Evolutionary conservation across 2,797 vertebrate species (phyloP).

Genomic region (Pseudotriccus pelzelni): DNA sequence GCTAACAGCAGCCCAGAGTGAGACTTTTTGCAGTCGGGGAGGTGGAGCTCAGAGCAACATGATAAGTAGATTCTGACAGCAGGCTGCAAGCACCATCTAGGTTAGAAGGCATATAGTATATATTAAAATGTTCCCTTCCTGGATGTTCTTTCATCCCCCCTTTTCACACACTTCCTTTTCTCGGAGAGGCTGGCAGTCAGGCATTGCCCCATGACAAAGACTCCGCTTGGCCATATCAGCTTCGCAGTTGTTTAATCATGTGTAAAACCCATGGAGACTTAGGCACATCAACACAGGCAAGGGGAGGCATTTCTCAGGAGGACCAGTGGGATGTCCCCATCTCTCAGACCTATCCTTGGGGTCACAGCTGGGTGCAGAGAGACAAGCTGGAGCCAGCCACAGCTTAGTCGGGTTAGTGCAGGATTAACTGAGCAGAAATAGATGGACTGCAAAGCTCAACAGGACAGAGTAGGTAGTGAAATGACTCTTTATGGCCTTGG

Average conservation of each 20-base stretch:
- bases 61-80: not conserved
- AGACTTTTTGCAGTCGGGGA: not conserved
- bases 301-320: not conserved
- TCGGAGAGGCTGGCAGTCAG: not conserved
- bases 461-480: not conserved
- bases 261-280: not conserved
- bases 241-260: not conserved
- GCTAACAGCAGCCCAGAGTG: not conserved
- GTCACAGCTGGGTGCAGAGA: not conserved
- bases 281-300: not conserved
- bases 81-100: not conserved
- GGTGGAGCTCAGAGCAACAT: not conserved
- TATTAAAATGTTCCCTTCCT: not conserved
- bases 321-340: not conserved
- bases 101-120: not conserved
- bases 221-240: not conserved
- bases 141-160: not conserved
- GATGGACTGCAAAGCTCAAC: not conserved
- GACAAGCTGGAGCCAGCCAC: rapidly evolving
- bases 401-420: not conserved
- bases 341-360: rapidly evolving
- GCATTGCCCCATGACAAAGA: not conserved
- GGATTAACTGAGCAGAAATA: not conserved
- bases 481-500: not conserved
- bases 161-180: not conserved